Base-by-base conservation (phyloP, 2,797 vertebrate genomes). In the Microcaecilia unicolor region DNA sequence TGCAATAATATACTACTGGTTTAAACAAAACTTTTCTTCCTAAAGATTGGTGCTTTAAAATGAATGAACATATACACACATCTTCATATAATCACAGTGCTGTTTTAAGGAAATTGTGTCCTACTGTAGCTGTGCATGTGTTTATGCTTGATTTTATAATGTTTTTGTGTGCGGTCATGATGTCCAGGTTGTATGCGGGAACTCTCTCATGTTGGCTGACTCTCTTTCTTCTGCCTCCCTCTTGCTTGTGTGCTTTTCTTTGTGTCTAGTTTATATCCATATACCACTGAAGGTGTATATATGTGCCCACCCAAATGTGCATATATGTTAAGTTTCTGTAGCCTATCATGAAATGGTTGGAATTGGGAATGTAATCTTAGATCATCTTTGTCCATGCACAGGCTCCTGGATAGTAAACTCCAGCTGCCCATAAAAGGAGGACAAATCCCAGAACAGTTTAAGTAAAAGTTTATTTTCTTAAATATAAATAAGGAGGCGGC, bases 1-100 rank as follows among this genome's bases (percentile, higher is more conserved):
- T 66, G 63, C 50, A 58, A 63, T 39, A 53, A 22, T 33, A 51
- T 80, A 76, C 73, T 82, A 76, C 75, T 78, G 74, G 72, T 67
- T 67, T 20, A 58, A 69, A 37, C 40, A 51, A 15, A 37, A 16
- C 19, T 3, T 31, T 56, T 52, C 61, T 74, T 65, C 64, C 66
- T 71, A 60, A 41, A 31, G 41, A 63, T 60, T 61, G 67, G 69
- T 68, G 72, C 70, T 67, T 68, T 60, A 70, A 60, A 57, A 65
- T 38, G 49, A 58, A 54, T 50, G 31, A 46, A 53, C 54, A 31
- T 30, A 42, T 37, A 31, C 31, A 15, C 26, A 60, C 40, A 58
- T 55, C 51, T 47, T 24, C 45, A 44, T 50, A 41, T 61, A 55
- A 53, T 60, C 58, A 50, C 34, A 20, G 44, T 56, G 15, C 35